Evolutionary conservation across 2,113 vertebrate genomes (phyloP), one percentile per base, ranked within the genome.

Genomic region (Mustela lutreola): DNA sequence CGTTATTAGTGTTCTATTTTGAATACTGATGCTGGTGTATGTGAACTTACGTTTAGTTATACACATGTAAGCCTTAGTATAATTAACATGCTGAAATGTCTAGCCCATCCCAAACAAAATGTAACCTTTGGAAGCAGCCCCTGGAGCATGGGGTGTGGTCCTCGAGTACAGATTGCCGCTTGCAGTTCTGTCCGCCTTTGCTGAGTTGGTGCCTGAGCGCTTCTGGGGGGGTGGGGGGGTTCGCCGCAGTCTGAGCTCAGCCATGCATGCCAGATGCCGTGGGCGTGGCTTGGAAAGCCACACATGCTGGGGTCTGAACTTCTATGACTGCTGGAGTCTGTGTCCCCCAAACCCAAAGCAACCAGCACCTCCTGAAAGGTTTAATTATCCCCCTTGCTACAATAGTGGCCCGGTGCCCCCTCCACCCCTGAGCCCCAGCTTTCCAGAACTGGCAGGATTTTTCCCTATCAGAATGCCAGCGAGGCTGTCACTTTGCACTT

Each of bases 211-310:
- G 89, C 80, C 96, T 67, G 33, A n/a, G 22, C 16, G 79, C 92
- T 73, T 28, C 85, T 75, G 84, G n/a, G 9, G 15, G n/a, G 42
- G 3, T 4, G 50, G n/a, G 42, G 42, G 42, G 1, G 8, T 10
- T 87, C 91, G 91, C 94, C 95, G 97, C 88, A 79, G 63, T 85
- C 94, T 89, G 28, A 42, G 97, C 95, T 10, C 86, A 97, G 82
- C 71, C 33, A 7, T 5, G 50, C 50, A 6, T 1, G 53, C 53
- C 19, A 0, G 36, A 19, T 31, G 6, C 58, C 0, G 22, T 85
- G 89, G 84, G 93, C 93, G 95, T 90, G 89, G 79, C 92, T 79
- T 93, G 73, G 88, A 95, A 92, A 88, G 56, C 82, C 26, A 62
- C 58, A 1, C 90, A 2, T 0, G 18, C 28, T 6, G 60, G 73